phyloP scores from a whole-genome alignment of 2,888 invertebrate genomes.

The Agonopterix arenella region DNA sequence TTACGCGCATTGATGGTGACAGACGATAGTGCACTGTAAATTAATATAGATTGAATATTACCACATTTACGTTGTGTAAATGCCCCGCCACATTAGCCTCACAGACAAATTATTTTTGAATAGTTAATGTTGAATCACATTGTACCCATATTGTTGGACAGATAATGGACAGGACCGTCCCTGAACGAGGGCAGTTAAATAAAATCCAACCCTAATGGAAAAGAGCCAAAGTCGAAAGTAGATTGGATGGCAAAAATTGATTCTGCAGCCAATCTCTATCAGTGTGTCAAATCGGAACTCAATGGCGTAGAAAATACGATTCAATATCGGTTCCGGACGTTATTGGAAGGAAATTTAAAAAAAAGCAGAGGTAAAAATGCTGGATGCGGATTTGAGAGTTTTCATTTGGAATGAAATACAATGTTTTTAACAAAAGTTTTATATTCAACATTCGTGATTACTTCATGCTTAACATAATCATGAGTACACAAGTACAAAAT shows the following conservation, averaged over 20 bases:
- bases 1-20: no score
- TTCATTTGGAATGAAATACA: conserved; percentile 10
- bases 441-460: no score
- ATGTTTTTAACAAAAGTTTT: neutral
- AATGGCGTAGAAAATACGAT: conserved; percentile 18
- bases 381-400: conserved; percentile 10
- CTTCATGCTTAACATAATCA: no score
- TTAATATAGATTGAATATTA: conserved; percentile 2
- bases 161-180: conserved; percentile 15
- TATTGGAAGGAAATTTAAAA: conserved; percentile 14
- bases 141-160: conserved; percentile 19
- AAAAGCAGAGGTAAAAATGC: conserved; percentile 10
- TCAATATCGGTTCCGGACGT: conserved; percentile 13
- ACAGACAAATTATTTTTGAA: conserved; percentile 34
- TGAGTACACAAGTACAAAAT: no score
- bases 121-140: conserved; percentile 26
- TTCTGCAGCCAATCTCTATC: conserved; percentile 9
- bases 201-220: conserved; percentile 10
- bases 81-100: conserved; percentile 17
- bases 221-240: conserved; percentile 5
- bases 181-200: neutral
- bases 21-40: no score
- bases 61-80: conserved; percentile 6
- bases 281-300: conserved; percentile 11
- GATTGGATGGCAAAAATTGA: conserved; percentile 7